Percentiles rank a stretch among this genome's conserved stretches.
Evolutionary conservation across 2,888 invertebrate genomes (phyloP).

Genomic region (Thelaira solivaga): DNA sequence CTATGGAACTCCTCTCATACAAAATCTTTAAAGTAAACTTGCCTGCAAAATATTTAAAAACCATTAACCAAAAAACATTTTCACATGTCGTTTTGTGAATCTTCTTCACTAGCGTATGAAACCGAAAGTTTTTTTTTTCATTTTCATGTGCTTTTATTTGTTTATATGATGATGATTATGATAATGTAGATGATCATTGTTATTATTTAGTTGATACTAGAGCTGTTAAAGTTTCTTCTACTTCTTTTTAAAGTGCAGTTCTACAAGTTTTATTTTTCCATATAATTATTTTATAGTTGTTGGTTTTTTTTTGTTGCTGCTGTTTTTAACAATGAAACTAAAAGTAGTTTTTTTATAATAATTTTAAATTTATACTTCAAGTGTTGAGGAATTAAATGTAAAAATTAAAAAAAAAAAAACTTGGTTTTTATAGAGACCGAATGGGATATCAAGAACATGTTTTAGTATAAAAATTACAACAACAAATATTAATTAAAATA

Average conservation of each 20-base stretch:
- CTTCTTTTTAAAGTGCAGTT: background rate
- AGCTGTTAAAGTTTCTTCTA: background rate
- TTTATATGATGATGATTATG: background rate
- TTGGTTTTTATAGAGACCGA: constrained; percentile 1
- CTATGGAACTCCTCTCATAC: too few species aligned
- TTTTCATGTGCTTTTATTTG: background rate
- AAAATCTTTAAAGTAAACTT: too few species aligned
- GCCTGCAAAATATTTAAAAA: too few species aligned
- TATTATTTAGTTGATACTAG: background rate
- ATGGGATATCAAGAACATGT: constrained; percentile 37
- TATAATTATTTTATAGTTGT: background rate
- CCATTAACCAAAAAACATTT: too few species aligned
- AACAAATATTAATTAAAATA: constrained; percentile 8
- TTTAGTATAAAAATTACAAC: constrained; percentile 34
- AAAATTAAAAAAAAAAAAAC: background rate
- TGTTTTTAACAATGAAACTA: constrained; percentile 28
- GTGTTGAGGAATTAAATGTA: background rate
- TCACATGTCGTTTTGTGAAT: too few species aligned
- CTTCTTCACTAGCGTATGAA: too few species aligned
- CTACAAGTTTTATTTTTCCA: constrained; percentile 10
- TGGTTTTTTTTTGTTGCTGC: background rate
- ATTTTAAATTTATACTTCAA: background rate
- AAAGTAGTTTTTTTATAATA: constrained; percentile 19
- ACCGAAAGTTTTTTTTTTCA: too few species aligned
- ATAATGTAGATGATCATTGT: background rate